A percentile compares a stretch with the other conserved stretches of the same genome.
Conservation (phyloP, 1,140 invertebrate genomes). For the Anastatus disparis region DNA sequence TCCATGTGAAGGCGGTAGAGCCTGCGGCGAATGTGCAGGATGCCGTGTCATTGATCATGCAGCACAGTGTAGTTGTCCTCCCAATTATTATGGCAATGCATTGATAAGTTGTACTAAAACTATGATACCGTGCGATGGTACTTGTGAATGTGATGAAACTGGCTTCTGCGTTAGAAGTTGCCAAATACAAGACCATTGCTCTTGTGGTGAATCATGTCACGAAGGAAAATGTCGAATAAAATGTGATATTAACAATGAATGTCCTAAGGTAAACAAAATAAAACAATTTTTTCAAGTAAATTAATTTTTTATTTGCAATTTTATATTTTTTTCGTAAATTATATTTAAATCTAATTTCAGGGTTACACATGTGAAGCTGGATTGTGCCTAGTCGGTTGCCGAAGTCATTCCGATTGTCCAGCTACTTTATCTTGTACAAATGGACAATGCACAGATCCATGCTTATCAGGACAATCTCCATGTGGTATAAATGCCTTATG, state of each 20-base stretch:
- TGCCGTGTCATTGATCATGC: slow-evolving; percentile 86
- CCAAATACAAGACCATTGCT: slow-evolving; percentile 74
- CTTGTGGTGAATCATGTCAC: slow-evolving; percentile 78
- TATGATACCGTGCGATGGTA: slow-evolving; percentile 73
- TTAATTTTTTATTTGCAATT: background rate
- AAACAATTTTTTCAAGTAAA: background rate
- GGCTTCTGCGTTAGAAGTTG: slow-evolving; percentile 82
- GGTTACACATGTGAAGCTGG: slow-evolving; percentile 75
- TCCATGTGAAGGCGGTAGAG: slow-evolving; percentile 76
- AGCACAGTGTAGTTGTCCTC: slow-evolving; percentile 84
- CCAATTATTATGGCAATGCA: slow-evolving; percentile 84
- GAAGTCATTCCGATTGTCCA: slow-evolving; percentile 82
- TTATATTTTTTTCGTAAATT: slow-evolving; percentile 24
- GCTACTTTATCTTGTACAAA: slow-evolving; percentile 80
- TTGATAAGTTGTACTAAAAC: slow-evolving; percentile 77
- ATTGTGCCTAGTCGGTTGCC: slow-evolving; percentile 79
- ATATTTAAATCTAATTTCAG: too few relatives aligned
- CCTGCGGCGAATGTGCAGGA: slow-evolving; percentile 84
- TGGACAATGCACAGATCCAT: slow-evolving; percentile 82
- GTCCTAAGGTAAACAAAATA: slow-evolving; percentile 57
- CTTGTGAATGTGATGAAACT: slow-evolving; percentile 80
- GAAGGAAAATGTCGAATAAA: slow-evolving; percentile 72
- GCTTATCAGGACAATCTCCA: slow-evolving; percentile 70
- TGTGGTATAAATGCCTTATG: slow-evolving; percentile 83
- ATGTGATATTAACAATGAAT: slow-evolving; percentile 68